Base-by-base conservation (phyloP, 2,888 invertebrate genomes). In the Nemoura dubitans region DNA sequence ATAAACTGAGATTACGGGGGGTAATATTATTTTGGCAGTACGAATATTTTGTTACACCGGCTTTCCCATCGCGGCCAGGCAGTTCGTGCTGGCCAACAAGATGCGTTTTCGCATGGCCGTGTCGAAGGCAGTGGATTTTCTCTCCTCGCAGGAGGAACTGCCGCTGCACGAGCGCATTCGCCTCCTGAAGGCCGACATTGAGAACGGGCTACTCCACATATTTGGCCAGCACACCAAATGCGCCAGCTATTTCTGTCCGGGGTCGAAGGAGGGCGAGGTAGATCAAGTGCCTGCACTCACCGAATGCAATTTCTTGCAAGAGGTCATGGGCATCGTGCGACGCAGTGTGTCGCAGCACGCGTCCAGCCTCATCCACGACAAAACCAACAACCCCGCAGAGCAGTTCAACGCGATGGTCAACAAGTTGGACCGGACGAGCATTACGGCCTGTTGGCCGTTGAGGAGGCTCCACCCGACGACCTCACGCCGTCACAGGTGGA, bases 371-470 rank as follows among this genome's bases (percentile, higher is more conserved):
- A 76, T 86, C 2, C 36, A 29, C 21, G 30, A 83, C 28, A 29
- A 29, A 14, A 29, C 26, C 28, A 83, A 42, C 30, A 86, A 86
- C 30, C 27, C 30, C 16, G 25, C 83, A 6, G 86, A 76, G 29
- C 86, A 83, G 5, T 86, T 76, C 36, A 86, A 86, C 25, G n/a
- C 30, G 0, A 26, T 28, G 0, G 76, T 86, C 10, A 36, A 76
- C 59, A 86, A 83, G 30, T 30, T 83, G 85, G 85, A 30, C 28
- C 77, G 27, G 85, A 85, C 28, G 85, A 85, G 85, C 28, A 85
- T 25, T 76, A 85, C 77, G 85, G 85, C 78, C 29, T 85, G 27
- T 25, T 83, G 42, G 82, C 27, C 2, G 5, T 28, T 7, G 80
- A 80, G 16, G 59, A 27, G 16, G n/a, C 25, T 0, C 16, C 76